A percentile compares a stretch with the other conserved stretches of the same genome.
phyloP scores from a whole-genome alignment of 2,797 vertebrate genomes.

The Chloroceryle inda region DNA sequence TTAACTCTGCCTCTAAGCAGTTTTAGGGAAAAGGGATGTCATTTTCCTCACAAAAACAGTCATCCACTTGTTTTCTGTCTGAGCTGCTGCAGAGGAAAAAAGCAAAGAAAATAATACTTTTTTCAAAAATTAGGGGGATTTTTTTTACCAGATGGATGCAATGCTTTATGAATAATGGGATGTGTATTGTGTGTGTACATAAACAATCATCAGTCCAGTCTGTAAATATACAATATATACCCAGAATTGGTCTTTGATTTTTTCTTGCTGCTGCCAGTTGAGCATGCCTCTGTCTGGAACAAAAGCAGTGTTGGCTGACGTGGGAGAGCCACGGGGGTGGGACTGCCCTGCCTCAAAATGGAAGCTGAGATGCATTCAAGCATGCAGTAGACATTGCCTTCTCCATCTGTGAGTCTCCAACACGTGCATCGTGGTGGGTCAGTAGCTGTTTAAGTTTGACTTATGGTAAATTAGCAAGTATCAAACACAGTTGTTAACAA shows the following conservation, averaged over 20 bases:
- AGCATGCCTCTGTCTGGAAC: neutral
- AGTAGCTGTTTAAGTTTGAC: neutral
- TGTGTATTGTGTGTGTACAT: neutral
- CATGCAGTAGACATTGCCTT: neutral
- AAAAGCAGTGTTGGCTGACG: neutral
- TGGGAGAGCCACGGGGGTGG: neutral
- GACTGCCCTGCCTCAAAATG: neutral
- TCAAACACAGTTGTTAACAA: neutral
- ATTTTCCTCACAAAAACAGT: neutral
- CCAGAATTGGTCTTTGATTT: neutral
- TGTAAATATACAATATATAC: neutral
- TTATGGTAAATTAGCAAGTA: neutral
- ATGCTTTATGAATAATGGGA: neutral
- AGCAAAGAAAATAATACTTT: neutral
- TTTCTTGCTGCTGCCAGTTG: neutral
- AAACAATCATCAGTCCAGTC: neutral
- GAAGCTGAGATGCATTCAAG: neutral
- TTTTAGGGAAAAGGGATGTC: neutral
- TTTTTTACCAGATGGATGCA: neutral
- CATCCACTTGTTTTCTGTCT: neutral
- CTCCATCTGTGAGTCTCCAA: neutral
- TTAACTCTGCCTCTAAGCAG: neutral
- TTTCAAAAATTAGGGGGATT: neutral
- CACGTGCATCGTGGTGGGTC: accelerated
- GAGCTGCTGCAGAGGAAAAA: neutral